phyloP scores from a whole-genome alignment of 2,113 vertebrate genomes.

The Galbula dea region DNA sequence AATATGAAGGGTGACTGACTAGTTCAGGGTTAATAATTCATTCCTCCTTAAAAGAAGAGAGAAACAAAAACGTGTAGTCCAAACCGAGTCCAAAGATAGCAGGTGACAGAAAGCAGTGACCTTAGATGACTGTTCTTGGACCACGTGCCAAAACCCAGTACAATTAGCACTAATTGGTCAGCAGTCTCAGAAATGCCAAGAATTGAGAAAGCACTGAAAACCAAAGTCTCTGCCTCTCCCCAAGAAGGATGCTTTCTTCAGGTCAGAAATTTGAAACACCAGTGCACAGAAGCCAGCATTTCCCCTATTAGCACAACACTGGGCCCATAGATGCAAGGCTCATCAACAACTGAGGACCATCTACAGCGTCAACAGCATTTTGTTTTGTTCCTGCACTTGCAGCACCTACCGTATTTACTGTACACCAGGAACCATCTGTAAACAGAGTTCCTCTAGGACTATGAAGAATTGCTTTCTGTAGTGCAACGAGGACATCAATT shows the following conservation, averaged over 20 bases:
- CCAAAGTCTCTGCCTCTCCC: not conserved
- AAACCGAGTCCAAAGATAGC: not conserved
- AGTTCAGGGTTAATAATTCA: not conserved
- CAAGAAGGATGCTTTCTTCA: not conserved
- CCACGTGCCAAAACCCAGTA: constrained; percentile 8
- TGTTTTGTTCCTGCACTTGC: not conserved
- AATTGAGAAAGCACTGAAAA: not conserved
- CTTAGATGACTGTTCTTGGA: constrained; percentile 58
- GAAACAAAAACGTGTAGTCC: not conserved
- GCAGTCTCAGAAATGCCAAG: constrained; percentile 13
- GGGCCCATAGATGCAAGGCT: not conserved
- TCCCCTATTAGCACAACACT: not conserved
- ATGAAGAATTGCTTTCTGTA: not conserved
- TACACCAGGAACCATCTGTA: not conserved
- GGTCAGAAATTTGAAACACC: not conserved
- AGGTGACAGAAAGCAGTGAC: not conserved
- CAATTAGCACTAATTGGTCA: constrained; percentile 58
- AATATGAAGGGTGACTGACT: not conserved
- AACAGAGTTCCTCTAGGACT: not conserved
- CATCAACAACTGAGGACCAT: not conserved
- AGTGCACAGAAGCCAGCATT: not conserved
- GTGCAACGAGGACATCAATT: not conserved
- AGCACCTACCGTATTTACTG: not conserved
- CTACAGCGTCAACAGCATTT: not conserved
- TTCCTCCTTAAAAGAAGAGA: not conserved